Base-by-base conservation (phyloP, 2,888 invertebrate genomes). In the Cancer borealis region DNA sequence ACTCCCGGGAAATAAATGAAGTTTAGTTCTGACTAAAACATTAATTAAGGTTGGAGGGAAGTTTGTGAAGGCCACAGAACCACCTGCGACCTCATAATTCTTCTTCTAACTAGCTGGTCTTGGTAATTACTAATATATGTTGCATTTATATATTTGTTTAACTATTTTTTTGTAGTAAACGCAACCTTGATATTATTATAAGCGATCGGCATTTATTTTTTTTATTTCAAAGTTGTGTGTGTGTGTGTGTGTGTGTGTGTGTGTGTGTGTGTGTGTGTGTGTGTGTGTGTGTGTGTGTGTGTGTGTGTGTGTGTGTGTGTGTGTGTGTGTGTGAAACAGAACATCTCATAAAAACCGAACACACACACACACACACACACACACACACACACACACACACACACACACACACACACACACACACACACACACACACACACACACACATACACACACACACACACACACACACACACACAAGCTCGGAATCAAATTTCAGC, bases 361-460 rank as follows among this genome's bases (percentile, higher is more conserved):
- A 49, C 49, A 60, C 60, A 60, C 60, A 60, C 60, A 60, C 60
- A 60, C 14, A 60, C 60, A 60, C 60, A 60, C 60, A 60, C 90
- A 90, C 54, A 90, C 47, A 90, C 47, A 90, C 90, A 90, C 47
- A 45, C 46, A 89, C 46, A 47, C 89, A 46, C 89, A 89, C 45
- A 89, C 47, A 89, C 46, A 46, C 46, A 45, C 46, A 46, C 46
- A 89, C 46, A 47, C 89, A 54, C 54, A 54, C 54, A 54, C 54
- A 54, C 54, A 54, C 54, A 54, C 54, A 54, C 66, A 66, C 66
- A 66, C 66, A 66, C 66, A 66, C 66, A 66, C 66, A 66, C 66
- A 66, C 21, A 66, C 66, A 66, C 66, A 66, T 14, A n/a, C 66
- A n/a, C n/a, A n/a, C 66, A n/a, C 66, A n/a, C 66, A 66, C 66